Conservation (phyloP, 2,888 invertebrate species). For the Coremacera marginata region DNA sequence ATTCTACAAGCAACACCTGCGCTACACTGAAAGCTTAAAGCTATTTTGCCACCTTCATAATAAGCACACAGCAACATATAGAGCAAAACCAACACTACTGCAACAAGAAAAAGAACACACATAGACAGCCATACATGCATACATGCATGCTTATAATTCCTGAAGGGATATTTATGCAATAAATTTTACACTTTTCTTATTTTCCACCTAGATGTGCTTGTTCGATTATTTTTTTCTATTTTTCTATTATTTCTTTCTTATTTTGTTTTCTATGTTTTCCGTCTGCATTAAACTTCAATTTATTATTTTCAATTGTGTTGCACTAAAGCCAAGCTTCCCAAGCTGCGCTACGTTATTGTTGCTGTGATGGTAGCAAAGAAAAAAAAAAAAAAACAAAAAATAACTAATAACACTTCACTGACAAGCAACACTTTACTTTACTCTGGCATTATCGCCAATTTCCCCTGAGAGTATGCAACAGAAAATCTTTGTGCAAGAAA, state of each 20-base stretch:
- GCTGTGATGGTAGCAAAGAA: background rate
- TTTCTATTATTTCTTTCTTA: background rate
- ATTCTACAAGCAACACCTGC: no score
- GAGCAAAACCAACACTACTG: background rate
- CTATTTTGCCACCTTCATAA: background rate
- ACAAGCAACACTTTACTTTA: background rate
- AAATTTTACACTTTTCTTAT: constrained; percentile 27
- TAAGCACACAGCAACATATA: background rate
- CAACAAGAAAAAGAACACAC: background rate
- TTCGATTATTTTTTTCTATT: background rate
- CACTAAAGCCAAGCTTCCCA: background rate
- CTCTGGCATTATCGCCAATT: constrained; percentile 13
- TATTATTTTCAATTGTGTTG: constrained; percentile 26
- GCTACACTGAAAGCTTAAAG: no score
- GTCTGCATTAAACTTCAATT: constrained; percentile 22
- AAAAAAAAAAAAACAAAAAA: no score
- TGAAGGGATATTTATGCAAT: constrained; percentile 21
- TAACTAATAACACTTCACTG: background rate
- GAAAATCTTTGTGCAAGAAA: background rate
- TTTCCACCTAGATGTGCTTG: constrained; percentile 6
- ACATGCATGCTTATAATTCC: background rate
- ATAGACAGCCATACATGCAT: background rate
- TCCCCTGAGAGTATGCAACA: constrained; percentile 17
- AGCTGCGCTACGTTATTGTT: background rate
- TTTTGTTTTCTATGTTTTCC: background rate